Conservation (phyloP, 2,797 vertebrate genomes). For the Aselliscus stoliczkanus region DNA sequence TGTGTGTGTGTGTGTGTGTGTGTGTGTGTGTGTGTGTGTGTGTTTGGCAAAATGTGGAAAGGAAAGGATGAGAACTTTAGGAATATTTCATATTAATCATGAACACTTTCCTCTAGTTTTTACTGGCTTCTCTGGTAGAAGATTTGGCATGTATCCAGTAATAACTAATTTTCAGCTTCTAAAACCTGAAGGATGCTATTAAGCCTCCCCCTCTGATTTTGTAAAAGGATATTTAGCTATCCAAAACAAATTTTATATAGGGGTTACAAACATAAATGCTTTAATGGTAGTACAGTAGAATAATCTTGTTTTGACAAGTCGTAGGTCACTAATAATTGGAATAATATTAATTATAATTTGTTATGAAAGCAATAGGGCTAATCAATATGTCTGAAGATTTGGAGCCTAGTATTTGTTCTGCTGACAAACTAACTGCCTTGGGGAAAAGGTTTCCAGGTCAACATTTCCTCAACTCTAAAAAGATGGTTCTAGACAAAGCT, state of each 20-base stretch:
- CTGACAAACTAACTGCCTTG: not conserved
- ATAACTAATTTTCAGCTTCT: not conserved
- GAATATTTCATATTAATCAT: not conserved
- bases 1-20: too few species aligned
- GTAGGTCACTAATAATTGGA: not conserved
- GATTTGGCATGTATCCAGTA: not conserved
- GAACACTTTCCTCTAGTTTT: not conserved
- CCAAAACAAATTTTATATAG: not conserved
- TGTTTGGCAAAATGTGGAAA: not conserved
- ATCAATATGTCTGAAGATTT: not conserved
- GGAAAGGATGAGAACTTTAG: not conserved
- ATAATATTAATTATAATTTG: not conserved
- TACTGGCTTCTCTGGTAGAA: not conserved
- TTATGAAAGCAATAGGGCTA: not conserved
- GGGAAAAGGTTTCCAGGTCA: not conserved
- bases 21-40: too few species aligned
- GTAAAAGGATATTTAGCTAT: not conserved
- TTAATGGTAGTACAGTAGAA: not conserved
- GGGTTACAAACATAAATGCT: not conserved
- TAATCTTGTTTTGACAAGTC: not conserved
- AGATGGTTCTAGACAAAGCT: not conserved
- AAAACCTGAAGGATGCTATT: not conserved
- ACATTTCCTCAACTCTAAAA: not conserved
- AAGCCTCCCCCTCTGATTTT: not conserved
- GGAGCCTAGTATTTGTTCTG: not conserved